Conservation (phyloP, 2,797 vertebrate species). For the Clangula hyemalis region DNA sequence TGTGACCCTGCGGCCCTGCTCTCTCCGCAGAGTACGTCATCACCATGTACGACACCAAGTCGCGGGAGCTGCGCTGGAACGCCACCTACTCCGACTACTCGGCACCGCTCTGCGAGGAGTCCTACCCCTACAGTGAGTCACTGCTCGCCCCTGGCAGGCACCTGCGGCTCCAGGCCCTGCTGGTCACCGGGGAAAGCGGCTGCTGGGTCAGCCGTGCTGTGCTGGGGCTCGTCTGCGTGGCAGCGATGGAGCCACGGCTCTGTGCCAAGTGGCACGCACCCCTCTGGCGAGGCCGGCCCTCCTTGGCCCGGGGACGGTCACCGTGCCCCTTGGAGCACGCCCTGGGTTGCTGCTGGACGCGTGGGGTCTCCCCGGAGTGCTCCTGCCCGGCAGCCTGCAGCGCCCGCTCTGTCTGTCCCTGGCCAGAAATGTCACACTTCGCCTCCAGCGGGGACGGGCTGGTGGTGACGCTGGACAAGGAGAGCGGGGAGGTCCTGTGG, state of each 20-base stretch:
- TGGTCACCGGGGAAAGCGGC: rapidly evolving
- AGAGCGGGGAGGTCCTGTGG: constrained; percentile 90
- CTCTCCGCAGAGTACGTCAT: constrained; percentile 88
- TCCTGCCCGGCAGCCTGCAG: neutral
- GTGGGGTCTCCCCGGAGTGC: neutral
- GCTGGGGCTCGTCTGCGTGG: neutral
- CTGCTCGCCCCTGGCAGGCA: rapidly evolving
- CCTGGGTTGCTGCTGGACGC: neutral
- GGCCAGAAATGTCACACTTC: constrained; percentile 90
- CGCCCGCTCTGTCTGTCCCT: neutral
- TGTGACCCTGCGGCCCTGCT: neutral
- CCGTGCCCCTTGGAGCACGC: neutral
- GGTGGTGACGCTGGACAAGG: constrained; percentile 92
- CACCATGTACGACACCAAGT: constrained; percentile 95
- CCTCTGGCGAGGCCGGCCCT: neutral
- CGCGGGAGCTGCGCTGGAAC: constrained; percentile 91
- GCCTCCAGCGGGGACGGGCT: constrained; percentile 91
- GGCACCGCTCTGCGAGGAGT: constrained; percentile 82
- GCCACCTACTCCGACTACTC: constrained; percentile 94
- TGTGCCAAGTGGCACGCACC: neutral
- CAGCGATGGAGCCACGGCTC: no score
- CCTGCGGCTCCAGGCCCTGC: rapidly evolving
- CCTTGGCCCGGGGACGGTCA: neutral
- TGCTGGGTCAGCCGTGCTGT: neutral
- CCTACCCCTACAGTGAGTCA: constrained; percentile 89